Evolutionary conservation across 2,113 vertebrate species (phyloP), one percentile per base, ranked within the genome.

Genomic region (Oriolus oriolus): DNA sequence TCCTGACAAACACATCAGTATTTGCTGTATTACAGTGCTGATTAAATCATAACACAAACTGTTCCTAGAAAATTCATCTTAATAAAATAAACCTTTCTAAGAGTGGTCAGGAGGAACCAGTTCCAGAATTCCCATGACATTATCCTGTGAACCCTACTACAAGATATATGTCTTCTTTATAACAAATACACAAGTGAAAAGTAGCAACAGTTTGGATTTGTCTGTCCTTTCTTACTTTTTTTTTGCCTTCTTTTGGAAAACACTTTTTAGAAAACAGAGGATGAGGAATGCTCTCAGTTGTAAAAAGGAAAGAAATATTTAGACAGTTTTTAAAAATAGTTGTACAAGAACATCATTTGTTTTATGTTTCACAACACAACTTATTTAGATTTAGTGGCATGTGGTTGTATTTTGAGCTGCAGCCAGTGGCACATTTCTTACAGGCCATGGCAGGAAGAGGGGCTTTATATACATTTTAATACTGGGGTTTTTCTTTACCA

Each of bases 251-350:
- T 91, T 96, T 83, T 66, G 57, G 81, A 82, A 91, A 91, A 79
- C 1, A 4, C 26, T 42, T 94, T 78, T 42, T 89, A 84, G 77
- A 77, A 71, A 60, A 79, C 57, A 87, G 90, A 94, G 45, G 57
- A 66, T 57, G 37, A 94, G 22, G 70, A 92, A 90, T 76, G 85
- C 49, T 82, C 88, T 65, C 60, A 53, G 94, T 91, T 80, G 79
- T 73, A 85, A 93, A 85, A 73, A 76, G 53, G 27, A 69, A 93
- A 90, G 88, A 92, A 93, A 93, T 69, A 90, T 91, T 96, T 91
- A 95, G 92, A 91, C 44, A 91, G 83, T 83, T 90, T 92, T 94
- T 85, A 85, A 94, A 95, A 95, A 94, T 41, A 93, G 82, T 15
- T 80, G 78, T 9, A 53, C 37, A 74, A 78, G 28, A 88, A 85